Conservation (phyloP, 2,888 invertebrate species). For the Drosophila prostipennis region DNA sequence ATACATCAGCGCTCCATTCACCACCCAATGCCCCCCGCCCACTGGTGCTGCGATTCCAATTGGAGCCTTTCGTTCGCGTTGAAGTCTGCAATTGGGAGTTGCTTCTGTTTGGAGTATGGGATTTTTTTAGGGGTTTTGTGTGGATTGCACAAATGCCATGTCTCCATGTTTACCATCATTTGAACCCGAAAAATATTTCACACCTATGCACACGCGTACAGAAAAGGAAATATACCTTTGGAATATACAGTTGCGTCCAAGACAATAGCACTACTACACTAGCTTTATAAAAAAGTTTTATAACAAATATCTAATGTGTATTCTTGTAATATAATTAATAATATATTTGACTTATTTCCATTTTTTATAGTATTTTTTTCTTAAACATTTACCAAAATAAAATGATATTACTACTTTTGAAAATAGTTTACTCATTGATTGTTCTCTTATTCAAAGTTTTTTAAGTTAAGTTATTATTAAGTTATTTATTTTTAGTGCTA, state of each 20-base stretch:
- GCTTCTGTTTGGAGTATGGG: conserved; percentile 1
- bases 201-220: conserved; percentile 51
- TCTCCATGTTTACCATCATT: conserved; percentile 48
- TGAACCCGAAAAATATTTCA: conserved; percentile 77
- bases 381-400: neutral
- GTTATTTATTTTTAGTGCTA: neutral
- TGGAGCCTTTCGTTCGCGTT: conserved; percentile 33
- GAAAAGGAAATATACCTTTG: neutral
- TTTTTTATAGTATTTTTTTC: no score
- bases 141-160: conserved; percentile 44
- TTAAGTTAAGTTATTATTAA: neutral
- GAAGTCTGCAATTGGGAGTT: conserved; percentile 32
- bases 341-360: neutral
- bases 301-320: no score
- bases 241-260: neutral
- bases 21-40: conserved; percentile 11
- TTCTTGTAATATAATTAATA: neutral
- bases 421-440: no score
- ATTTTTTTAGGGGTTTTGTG: conserved; percentile 19
- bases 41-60: conserved; percentile 20
- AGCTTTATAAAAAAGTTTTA: neutral
- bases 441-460: neutral
- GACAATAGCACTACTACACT: neutral
- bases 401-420: no score
- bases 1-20: conserved; percentile 58